Base-by-base conservation (phyloP, 2,797 vertebrate genomes). In the Schizopygopsis pylzovi region DNA sequence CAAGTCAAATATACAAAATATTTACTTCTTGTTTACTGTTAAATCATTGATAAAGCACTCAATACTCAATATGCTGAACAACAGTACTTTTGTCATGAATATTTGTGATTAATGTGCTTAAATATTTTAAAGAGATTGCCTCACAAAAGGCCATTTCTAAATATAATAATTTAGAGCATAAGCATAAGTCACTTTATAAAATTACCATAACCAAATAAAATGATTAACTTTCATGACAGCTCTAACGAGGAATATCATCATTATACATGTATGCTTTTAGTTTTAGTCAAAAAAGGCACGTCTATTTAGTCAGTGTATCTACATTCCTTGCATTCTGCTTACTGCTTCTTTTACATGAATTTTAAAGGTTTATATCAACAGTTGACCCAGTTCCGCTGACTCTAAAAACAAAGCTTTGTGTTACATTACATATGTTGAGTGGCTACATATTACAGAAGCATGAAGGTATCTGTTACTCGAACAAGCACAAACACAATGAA, bases 361-460 rank as follows among this genome's bases (percentile, higher is more conserved):
- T 59, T 9, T 16, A 63, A 41, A 7, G 11, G 15, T 63, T 61
- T 28, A 33, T n/a, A 11, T 25, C 37, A 79, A 43, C 22, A 79
- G 6, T 13, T 49, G 43, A 0, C 45, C 45, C 72, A 47, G 56
- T 56, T 56, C 3, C 1, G 4, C 22, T 41, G 1, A 45, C n/a
- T 41, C 76, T 43, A 59, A 79, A 79, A 79, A 61, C 56, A 79
- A 28, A 45, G n/a, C 13, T 68, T 68, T 81, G 63, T 22, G 25
- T 47, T 65, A 33, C 15, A 49, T 18, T 43, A 45, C 4, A 1
- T 37, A 9, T 5, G n/a, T 61, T 41, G 56, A 63, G 7, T 9
- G n/a, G 41, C 56, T 45, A 25, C 20, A 61, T 45, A 20, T 80
- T 80, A 67, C 16, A 68, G 28, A 52, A n/a, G 10, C 28, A 15